A percentile compares a stretch with the other conserved stretches of the same genome.
These are phyloP conservation scores for Saccostrea echinata DNA, from an alignment of 1,140 invertebrate genomes.

Conservation along the genomic window DNA sequence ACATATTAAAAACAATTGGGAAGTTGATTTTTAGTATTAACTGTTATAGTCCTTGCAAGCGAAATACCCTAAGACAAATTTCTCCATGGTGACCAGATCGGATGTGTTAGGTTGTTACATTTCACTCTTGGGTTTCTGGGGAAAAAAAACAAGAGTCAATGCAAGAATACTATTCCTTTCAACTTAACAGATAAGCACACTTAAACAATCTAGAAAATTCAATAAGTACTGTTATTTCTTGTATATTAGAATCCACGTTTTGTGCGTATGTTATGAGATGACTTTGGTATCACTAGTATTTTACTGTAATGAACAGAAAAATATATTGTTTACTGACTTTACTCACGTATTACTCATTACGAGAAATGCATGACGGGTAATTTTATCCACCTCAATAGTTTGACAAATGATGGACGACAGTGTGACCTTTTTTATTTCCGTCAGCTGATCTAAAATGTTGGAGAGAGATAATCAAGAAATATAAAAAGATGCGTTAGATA, in stretches of 20 bases:
- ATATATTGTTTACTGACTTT: neutral
- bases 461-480: neutral
- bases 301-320: neutral
- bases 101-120: neutral
- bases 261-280: too few species aligned
- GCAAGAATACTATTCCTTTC: too few species aligned
- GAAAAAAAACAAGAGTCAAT: neutral
- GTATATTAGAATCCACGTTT: neutral
- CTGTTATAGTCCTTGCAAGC: too few species aligned
- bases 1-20: too few species aligned
- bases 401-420: slow-evolving; percentile 2
- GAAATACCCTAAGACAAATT: neutral
- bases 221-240: too few species aligned
- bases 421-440: neutral
- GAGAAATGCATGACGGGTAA: neutral
- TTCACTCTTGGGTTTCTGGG: neutral
- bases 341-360: neutral
- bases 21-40: too few species aligned
- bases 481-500: neutral
- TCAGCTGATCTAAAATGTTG: neutral
- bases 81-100: neutral
- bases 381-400: neutral
- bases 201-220: too few species aligned
- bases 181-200: too few species aligned
- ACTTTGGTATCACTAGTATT: neutral